Conservation (phyloP, 2,797 vertebrate species). For the Esox lucius region DNA sequence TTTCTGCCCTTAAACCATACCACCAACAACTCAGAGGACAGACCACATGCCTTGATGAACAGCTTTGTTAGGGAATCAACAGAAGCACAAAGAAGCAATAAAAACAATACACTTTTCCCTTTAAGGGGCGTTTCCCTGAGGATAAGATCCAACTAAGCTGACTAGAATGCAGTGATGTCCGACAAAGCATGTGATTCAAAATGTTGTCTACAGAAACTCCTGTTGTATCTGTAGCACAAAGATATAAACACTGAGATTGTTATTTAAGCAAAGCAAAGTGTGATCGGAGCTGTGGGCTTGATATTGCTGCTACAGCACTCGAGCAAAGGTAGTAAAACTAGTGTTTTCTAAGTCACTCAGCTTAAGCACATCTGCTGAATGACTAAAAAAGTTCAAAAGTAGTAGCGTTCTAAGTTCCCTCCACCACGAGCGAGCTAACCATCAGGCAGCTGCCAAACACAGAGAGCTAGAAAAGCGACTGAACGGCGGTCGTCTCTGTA, state of each 20-base stretch:
- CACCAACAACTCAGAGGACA: not conserved
- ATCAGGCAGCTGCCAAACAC: too few relatives aligned
- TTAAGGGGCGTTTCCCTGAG: constrained; percentile 14
- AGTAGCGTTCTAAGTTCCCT: too few relatives aligned
- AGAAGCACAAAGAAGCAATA: constrained; percentile 32
- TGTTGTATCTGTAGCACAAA: too few relatives aligned
- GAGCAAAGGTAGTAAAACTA: too few relatives aligned
- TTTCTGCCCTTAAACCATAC: constrained; percentile 36
- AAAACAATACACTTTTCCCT: constrained; percentile 47
- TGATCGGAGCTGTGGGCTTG: not conserved
- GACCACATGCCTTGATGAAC: constrained; percentile 33
- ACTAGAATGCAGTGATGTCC: not conserved
- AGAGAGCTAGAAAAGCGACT: not conserved
- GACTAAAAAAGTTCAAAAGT: too few relatives aligned
- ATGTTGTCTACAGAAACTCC: not conserved
- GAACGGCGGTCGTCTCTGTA: not conserved
- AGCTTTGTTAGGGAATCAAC: constrained; percentile 38
- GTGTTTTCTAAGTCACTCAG: too few relatives aligned
- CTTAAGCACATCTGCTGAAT: too few relatives aligned
- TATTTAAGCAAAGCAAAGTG: not conserved
- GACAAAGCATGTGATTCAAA: not conserved
- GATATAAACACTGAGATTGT: not conserved
- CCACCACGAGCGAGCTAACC: too few relatives aligned
- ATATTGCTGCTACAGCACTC: too few relatives aligned
- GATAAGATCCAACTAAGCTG: too few relatives aligned